Evolutionary conservation across 2,797 vertebrate genomes (phyloP).

Genomic region (Mormyrops attenuatus): DNA sequence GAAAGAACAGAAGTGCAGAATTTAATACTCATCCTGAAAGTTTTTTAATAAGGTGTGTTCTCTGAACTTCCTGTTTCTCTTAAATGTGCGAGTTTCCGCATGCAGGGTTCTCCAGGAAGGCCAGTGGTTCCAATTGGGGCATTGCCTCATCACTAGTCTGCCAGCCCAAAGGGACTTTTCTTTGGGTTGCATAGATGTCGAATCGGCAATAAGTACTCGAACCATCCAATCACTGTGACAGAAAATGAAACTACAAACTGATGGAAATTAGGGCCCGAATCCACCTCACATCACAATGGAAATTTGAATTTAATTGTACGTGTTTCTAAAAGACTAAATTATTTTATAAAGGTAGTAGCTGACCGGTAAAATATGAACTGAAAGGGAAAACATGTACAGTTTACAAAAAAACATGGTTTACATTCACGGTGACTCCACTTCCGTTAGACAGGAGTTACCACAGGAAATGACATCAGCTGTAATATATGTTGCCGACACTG

Average conservation of each 20-base stretch:
- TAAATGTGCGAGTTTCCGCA: slow-evolving; percentile 63
- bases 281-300: neutral
- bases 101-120: slow-evolving; percentile 58
- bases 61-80: slow-evolving; percentile 63
- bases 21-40: slow-evolving; percentile 33
- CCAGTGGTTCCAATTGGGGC: neutral
- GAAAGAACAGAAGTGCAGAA: slow-evolving; percentile 44
- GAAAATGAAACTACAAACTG: neutral
- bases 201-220: slow-evolving; percentile 9
- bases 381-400: slow-evolving; percentile 6
- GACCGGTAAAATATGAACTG: neutral
- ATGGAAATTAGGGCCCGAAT: neutral
- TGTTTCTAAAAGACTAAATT: neutral
- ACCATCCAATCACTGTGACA: slow-evolving; percentile 19
- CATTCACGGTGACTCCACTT: neutral
- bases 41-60: slow-evolving; percentile 73
- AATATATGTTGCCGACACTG: neutral
- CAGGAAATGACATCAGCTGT: neutral
- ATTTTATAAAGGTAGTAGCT: neutral
- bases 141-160: neutral
- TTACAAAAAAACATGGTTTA: neutral
- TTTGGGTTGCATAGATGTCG: neutral
- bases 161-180: neutral
- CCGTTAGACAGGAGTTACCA: neutral
- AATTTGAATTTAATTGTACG: neutral